Percentiles rank a stretch among this genome's conserved stretches.
Evolutionary conservation across 2,113 vertebrate species (phyloP).

Genomic region (Cyprinodon tularosa): DNA sequence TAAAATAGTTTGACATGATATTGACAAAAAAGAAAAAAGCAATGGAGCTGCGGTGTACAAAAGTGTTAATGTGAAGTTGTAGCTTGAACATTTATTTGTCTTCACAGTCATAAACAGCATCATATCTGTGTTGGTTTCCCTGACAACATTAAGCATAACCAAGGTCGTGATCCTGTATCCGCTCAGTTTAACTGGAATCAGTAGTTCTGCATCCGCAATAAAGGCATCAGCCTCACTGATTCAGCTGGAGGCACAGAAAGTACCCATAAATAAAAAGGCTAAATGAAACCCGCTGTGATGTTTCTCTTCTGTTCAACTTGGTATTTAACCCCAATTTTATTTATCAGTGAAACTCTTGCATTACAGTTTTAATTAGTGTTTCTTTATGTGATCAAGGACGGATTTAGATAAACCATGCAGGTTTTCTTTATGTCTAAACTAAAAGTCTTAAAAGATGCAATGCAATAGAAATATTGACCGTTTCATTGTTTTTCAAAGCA

Average conservation of each 20-base stretch:
- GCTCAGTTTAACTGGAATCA: constrained; percentile 41
- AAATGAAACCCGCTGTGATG: neutral
- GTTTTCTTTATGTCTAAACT: too few species aligned
- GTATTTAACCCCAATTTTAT: neutral
- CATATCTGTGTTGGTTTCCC: constrained; percentile 56
- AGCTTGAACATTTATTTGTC: constrained; percentile 4
- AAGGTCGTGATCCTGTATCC: constrained; percentile 75
- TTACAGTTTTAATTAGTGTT: neutral
- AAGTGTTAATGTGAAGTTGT: constrained; percentile 19
- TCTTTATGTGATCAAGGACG: neutral
- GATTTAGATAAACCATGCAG: neutral
- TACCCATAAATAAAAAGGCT: neutral
- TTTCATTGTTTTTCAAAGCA: neutral
- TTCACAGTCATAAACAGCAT: constrained; percentile 34
- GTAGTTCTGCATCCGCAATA: constrained; percentile 42
- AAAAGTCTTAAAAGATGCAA: neutral
- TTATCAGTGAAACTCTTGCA: neutral
- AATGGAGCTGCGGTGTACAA: neutral
- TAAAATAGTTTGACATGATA: neutral
- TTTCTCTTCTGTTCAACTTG: neutral
- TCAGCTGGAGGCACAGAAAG: neutral
- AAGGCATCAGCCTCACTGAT: constrained; percentile 5
- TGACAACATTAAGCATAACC: constrained; percentile 67
- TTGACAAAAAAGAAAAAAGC: neutral
- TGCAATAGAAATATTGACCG: neutral